Percentiles rank a stretch among this genome's conserved stretches.
phyloP scores from a whole-genome alignment of 2,797 vertebrate species.

The Phylloscopus collybita region DNA sequence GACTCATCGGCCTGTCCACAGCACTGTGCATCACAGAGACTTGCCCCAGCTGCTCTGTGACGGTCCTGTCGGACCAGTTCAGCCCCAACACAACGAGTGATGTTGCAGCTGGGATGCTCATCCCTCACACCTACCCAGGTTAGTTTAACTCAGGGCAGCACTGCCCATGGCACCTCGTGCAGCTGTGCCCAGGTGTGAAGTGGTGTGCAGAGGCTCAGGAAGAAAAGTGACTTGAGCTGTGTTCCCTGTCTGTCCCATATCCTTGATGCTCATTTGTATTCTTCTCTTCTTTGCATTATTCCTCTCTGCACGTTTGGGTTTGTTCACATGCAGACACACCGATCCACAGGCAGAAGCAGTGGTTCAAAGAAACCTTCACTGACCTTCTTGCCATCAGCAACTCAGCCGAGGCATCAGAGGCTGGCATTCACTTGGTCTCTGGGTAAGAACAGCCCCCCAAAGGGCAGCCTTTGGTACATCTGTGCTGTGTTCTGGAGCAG shows the following conservation, averaged over 20 bases:
- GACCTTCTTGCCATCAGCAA: slow-evolving; percentile 83
- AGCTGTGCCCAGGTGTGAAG: neutral
- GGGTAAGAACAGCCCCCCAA: slow-evolving; percentile 80
- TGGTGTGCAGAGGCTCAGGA: accelerated
- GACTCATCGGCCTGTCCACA: slow-evolving; percentile 88
- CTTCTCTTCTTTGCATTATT: neutral
- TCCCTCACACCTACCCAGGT: slow-evolving; percentile 77
- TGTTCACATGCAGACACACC: slow-evolving; percentile 77
- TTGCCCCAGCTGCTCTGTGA: slow-evolving; percentile 81
- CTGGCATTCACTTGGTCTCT: slow-evolving; percentile 86
- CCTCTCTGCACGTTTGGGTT: neutral
- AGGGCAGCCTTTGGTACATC: neutral
- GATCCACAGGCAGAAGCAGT: slow-evolving; percentile 79
- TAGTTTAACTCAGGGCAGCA: neutral
- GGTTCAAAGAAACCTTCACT: slow-evolving; percentile 89
- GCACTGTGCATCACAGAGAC: slow-evolving; percentile 82
- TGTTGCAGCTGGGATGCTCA: slow-evolving; percentile 89
- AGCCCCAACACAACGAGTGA: slow-evolving; percentile 90
- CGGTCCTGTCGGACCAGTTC: slow-evolving; percentile 85
- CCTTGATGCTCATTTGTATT: neutral
- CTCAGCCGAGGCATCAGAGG: slow-evolving; percentile 81
- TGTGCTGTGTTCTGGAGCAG: neutral
- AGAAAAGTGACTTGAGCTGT: neutral
- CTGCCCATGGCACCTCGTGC: neutral
- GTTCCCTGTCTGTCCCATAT: neutral